Evolutionary conservation across 1,140 invertebrate species (phyloP).

Genomic region (Rhyzopertha dominica): DNA sequence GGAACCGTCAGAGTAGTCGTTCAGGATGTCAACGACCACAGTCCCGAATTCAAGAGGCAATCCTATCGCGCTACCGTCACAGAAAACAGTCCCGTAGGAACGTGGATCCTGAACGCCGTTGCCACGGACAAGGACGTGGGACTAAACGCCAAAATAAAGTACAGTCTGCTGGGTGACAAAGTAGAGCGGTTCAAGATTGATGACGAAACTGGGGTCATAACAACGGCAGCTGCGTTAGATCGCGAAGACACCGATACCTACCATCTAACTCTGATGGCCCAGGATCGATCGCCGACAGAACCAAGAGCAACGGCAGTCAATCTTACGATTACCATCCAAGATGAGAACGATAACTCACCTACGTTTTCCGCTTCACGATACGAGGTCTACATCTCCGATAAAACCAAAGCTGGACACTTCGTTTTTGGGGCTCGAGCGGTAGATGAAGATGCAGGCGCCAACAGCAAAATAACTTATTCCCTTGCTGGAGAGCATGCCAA

Average conservation of each 20-base stretch:
- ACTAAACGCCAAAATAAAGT: slow-evolving; percentile 78
- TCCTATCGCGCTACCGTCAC: slow-evolving; percentile 69
- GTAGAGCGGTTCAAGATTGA: slow-evolving; percentile 71
- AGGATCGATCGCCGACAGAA: slow-evolving; percentile 80
- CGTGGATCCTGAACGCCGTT: slow-evolving; percentile 63
- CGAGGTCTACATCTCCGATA: slow-evolving; percentile 73
- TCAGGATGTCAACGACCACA: slow-evolving; percentile 91
- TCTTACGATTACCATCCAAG: slow-evolving; percentile 70
- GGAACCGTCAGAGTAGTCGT: slow-evolving; percentile 83
- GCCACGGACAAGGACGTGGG: slow-evolving; percentile 79
- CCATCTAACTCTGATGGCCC: slow-evolving; percentile 76
- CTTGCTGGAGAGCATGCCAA: slow-evolving; percentile 71
- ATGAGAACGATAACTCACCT: slow-evolving; percentile 87
- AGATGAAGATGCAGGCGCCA: slow-evolving; percentile 73
- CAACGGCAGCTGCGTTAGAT: slow-evolving; percentile 66
- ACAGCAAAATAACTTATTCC: slow-evolving; percentile 73
- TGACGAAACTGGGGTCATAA: slow-evolving; percentile 67
- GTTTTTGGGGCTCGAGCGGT: slow-evolving; percentile 81
- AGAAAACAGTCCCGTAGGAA: slow-evolving; percentile 71
- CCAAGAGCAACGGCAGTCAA: slow-evolving; percentile 72
- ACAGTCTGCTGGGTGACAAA: slow-evolving; percentile 75
- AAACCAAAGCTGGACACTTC: slow-evolving; percentile 69
- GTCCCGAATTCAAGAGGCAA: slow-evolving; percentile 74
- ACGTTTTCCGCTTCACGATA: slow-evolving; percentile 66
- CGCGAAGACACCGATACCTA: slow-evolving; percentile 73